Conservation (phyloP, 2,797 vertebrate species). For the Petrocephalus schoutedeni region DNA sequence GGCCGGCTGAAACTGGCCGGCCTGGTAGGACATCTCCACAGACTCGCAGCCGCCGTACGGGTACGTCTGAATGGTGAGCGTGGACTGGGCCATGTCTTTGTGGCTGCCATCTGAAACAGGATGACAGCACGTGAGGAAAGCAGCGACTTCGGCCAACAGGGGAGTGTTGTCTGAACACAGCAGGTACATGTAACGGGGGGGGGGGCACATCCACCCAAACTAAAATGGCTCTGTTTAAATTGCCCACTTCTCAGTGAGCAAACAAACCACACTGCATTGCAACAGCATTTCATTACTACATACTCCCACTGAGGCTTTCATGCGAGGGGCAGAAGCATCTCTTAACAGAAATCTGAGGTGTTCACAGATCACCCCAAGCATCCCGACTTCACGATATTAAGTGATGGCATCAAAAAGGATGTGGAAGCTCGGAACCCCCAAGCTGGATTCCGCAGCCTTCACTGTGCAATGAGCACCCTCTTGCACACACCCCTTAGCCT, state of each 20-base stretch:
- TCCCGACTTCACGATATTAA: neutral
- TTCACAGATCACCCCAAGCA: neutral
- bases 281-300: neutral
- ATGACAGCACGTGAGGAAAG: constrained; percentile 19
- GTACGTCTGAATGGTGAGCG: constrained; percentile 88
- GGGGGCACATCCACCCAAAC: neutral
- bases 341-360: neutral
- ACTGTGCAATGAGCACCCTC: neutral
- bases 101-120: constrained; percentile 78
- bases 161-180: neutral
- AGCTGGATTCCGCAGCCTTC: neutral
- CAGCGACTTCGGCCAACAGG: neutral
- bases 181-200: neutral
- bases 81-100: constrained; percentile 82
- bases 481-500: constrained; percentile 21
- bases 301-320: neutral
- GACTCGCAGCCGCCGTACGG: constrained; percentile 89
- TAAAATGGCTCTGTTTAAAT: neutral
- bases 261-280: neutral
- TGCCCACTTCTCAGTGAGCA: neutral
- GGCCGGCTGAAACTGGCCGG: constrained; percentile 90
- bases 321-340: neutral
- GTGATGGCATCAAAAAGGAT: neutral
- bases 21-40: constrained; percentile 88
- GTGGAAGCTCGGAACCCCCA: neutral